phyloP scores from a whole-genome alignment of 2,888 invertebrate genomes.

The Drosophila mercatorum region DNA sequence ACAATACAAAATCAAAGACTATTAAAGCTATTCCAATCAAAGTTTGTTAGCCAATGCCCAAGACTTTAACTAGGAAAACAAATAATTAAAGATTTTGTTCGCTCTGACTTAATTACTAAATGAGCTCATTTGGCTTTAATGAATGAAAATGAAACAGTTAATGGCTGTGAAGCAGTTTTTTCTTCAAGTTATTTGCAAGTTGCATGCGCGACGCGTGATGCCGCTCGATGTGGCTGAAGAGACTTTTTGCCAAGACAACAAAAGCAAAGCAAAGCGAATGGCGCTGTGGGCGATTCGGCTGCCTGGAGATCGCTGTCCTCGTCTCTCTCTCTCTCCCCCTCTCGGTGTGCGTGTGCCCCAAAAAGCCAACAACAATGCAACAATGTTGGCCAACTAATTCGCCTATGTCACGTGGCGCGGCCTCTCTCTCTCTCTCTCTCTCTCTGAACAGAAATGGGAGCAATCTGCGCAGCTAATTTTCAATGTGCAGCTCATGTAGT shows the following conservation, averaged over 20 bases:
- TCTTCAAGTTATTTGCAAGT: conserved; percentile 27
- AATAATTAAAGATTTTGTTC: neutral
- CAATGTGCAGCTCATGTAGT: conserved; percentile 68
- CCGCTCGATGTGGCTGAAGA: conserved; percentile 34
- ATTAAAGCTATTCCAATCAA: conserved; percentile 7
- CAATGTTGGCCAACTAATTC: conserved; percentile 64
- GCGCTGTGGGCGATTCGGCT: conserved; percentile 71
- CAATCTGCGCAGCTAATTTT: conserved; percentile 68
- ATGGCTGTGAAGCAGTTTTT: conserved; percentile 4
- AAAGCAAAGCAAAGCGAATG: conserved; percentile 57
- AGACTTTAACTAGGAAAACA: neutral
- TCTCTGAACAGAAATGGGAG: conserved; percentile 56
- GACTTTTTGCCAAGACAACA: conserved; percentile 44
- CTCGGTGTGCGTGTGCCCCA: conserved; percentile 53
- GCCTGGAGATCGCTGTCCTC: conserved; percentile 60
- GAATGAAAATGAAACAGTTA: conserved; percentile 13
- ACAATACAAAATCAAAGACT: neutral
- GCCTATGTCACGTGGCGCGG: conserved; percentile 70
- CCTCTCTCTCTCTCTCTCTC: conserved; percentile 12
- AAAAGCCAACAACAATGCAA: conserved; percentile 50
- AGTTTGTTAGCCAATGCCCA: neutral
- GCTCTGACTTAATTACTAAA: conserved; percentile 8
- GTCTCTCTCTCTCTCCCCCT: conserved; percentile 31
- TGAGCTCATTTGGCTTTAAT: conserved; percentile 12
- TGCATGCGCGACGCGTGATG: conserved; percentile 43